A percentile compares a stretch with the other conserved stretches of the same genome.
Evolutionary conservation across 2,113 vertebrate species (phyloP).

Genomic region (Maccullochella peelii): DNA sequence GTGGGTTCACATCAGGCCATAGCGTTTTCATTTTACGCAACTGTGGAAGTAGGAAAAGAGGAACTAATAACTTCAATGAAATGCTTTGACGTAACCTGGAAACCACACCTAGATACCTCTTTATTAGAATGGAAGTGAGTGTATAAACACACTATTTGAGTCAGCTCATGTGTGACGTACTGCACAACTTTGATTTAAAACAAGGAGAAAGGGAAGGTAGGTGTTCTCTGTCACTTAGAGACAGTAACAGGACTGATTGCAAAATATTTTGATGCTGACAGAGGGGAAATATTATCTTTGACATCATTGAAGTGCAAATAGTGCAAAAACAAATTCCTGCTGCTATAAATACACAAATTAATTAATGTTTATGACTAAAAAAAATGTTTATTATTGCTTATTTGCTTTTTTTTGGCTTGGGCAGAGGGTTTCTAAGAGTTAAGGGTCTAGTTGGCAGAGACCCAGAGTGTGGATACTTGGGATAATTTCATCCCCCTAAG

Average conservation of each 20-base stretch:
- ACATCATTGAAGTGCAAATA: background rate
- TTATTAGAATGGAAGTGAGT: background rate
- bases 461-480: background rate
- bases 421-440: background rate
- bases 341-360: background rate
- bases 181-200: background rate
- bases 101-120: background rate
- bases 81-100: background rate
- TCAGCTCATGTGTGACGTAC: background rate
- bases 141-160: background rate
- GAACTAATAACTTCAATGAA: background rate
- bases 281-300: background rate
- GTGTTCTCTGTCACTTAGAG: background rate
- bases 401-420: background rate
- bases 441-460: background rate
- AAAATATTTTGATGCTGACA: background rate
- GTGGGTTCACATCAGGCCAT: background rate
- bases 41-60: background rate
- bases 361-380: background rate
- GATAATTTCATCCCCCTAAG: constrained; percentile 9
- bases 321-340: background rate
- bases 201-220: too few species aligned
- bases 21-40: background rate
- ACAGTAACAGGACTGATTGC: background rate
- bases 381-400: background rate